Conservation (phyloP, 2,888 invertebrate species). For the Hesperia comma region DNA sequence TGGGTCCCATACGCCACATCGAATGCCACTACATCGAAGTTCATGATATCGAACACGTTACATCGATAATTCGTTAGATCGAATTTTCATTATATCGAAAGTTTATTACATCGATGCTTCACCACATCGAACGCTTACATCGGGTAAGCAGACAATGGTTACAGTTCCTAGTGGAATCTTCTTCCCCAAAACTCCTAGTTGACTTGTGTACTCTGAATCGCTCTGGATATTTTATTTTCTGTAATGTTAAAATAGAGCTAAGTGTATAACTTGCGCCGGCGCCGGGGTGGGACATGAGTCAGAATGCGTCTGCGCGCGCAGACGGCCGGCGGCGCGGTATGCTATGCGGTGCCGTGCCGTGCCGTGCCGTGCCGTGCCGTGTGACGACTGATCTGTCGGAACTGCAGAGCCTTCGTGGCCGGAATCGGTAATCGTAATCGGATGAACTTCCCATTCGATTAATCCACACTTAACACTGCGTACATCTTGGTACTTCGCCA, state of each 20-base stretch:
- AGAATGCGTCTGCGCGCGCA: slow-evolving; percentile 49
- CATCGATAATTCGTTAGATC: too few relatives aligned
- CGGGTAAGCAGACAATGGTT: too few relatives aligned
- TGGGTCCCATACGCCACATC: too few relatives aligned
- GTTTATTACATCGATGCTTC: too few relatives aligned
- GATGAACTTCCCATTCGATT: slow-evolving; percentile 28
- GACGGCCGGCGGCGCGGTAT: slow-evolving; percentile 40
- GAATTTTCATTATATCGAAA: too few relatives aligned
- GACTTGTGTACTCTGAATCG: background rate
- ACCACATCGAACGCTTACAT: too few relatives aligned
- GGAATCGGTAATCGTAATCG: slow-evolving; percentile 33
- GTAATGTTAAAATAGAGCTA: slow-evolving; percentile 9
- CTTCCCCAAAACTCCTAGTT: too few relatives aligned
- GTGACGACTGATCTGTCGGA: background rate
- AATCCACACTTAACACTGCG: background rate
- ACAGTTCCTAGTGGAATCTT: too few relatives aligned
- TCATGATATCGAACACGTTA: too few relatives aligned
- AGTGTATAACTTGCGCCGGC: slow-evolving; percentile 27
- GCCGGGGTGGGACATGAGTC: slow-evolving; percentile 43
- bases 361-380: background rate
- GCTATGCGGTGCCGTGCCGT: background rate
- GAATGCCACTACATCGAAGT: too few relatives aligned
- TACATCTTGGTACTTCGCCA: too few relatives aligned
- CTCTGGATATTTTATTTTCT: background rate
- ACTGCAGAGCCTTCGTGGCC: slow-evolving; percentile 35